Base-by-base conservation (phyloP, 2,888 invertebrate genomes). In the Standfussiana lucernea region DNA sequence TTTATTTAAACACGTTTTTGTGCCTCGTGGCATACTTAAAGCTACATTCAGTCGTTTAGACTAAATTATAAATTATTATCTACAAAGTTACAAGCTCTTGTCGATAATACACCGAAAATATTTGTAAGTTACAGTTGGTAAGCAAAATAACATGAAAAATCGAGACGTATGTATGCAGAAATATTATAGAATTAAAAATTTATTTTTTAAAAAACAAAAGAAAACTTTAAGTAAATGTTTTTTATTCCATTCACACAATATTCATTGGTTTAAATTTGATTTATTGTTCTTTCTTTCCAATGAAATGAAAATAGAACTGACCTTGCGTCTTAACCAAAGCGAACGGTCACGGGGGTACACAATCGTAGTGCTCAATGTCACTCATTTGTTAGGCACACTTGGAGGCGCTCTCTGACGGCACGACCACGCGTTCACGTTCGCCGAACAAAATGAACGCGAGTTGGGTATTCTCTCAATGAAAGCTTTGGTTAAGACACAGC, bases 41-140 rank as follows among this genome's bases (percentile, higher is more conserved):
- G 85, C 90, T 92, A 91, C 79, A 85, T 87, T 93, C 94, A 93
- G 94, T 94, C 93, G 82, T 77, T 85, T 84, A 89, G 87, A 89
- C 88, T 88, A 84, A 89, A 87, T 82, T 67, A 83, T 74, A 82
- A 71, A 76, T 67, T 77, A 77, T 72, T 64, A 77, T 78, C 66
- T 83, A 88, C 72, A 76, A 53, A 45, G 61, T 53, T 72, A 69
- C 62, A 75, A 13, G 32, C 4, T 65, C 32, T 32, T 62, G 42
- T 83, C 40, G 64, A 71, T 59, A 73, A 61, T 53, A 32, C 35
- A 79, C 56, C 61, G 28, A 71, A 71, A 50, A 18, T 18, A 35
- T 62, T 59, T 42, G 35, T 56, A 50, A 67, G 37, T 79, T 66
- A 59, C 32, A 61, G 50, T 32, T 42, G 21, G n/a, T 45, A 37